Percentiles rank a stretch among this genome's conserved stretches.
phyloP scores from a whole-genome alignment of 2,113 vertebrate species.

The Leuciscus idus region DNA sequence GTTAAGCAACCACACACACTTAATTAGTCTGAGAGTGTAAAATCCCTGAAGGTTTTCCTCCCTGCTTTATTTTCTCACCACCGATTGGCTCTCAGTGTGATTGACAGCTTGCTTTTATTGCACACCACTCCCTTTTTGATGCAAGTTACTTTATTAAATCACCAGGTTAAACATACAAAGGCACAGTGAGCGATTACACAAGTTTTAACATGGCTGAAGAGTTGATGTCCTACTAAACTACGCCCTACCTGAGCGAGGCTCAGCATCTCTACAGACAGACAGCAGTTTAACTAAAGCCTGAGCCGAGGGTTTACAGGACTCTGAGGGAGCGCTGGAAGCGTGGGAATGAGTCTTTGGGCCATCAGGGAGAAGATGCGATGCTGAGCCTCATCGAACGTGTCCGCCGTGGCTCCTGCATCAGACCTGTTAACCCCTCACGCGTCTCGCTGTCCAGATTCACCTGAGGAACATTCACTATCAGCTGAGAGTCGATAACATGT shows the following conservation, averaged over 20 bases:
- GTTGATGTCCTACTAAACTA: not conserved
- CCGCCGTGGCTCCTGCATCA: constrained; percentile 74
- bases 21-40: not conserved
- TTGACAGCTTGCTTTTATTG: not conserved
- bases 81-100: not conserved
- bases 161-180: not conserved
- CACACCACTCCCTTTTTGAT: not conserved
- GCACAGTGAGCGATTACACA: not conserved
- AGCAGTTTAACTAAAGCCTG: too few relatives aligned
- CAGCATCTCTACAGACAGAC: too few relatives aligned
- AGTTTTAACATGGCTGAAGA: not conserved
- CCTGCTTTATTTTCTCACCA: not conserved
- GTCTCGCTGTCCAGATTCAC: constrained; percentile 93
- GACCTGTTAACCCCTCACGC: constrained; percentile 79
- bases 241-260: too few relatives aligned
- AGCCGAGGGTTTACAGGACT: constrained; percentile 35
- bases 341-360: constrained; percentile 90
- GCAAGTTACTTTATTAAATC: not conserved
- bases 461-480: constrained; percentile 60
- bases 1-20: not conserved
- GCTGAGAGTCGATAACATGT: not conserved
- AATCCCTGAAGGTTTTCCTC: not conserved
- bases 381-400: constrained; percentile 83
- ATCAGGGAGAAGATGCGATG: constrained; percentile 87
- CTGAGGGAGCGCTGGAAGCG: constrained; percentile 84